phyloP scores from a whole-genome alignment of 2,888 invertebrate genomes.

The Acrocyrtus sp. region DNA sequence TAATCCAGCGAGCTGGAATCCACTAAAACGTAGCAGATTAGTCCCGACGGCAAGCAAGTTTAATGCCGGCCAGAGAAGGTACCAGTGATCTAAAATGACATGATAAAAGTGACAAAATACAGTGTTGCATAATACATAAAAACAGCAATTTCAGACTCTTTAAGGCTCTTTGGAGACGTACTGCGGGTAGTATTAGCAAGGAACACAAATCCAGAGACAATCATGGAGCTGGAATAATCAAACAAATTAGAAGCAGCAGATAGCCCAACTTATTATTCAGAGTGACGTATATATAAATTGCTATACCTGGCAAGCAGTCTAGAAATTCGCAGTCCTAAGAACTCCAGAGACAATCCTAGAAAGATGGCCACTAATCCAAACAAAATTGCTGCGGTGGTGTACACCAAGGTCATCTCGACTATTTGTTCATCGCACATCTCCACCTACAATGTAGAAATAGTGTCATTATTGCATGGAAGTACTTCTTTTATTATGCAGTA shows the following conservation, averaged over 20 bases:
- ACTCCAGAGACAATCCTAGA: slow-evolving; percentile 57
- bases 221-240: too few species aligned
- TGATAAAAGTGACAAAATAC: too few species aligned
- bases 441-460: too few species aligned
- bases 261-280: too few species aligned
- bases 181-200: slow-evolving; percentile 56
- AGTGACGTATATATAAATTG: too few species aligned
- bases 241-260: too few species aligned
- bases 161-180: slow-evolving; percentile 8
- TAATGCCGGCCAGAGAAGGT: slow-evolving; percentile 58
- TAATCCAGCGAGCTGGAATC: slow-evolving; percentile 58
- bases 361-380: slow-evolving; percentile 59
- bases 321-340: slow-evolving; percentile 56
- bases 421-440: slow-evolving; percentile 51
- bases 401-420: slow-evolving; percentile 56
- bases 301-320: slow-evolving; percentile 56
- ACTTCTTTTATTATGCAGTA: too few species aligned
- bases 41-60: slow-evolving; percentile 58
- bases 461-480: too few species aligned
- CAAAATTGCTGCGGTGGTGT: slow-evolving; percentile 57
- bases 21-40: slow-evolving; percentile 56
- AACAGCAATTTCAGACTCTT: background rate
- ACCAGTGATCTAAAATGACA: slow-evolving; percentile 42
- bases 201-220: slow-evolving; percentile 55
- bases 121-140: too few species aligned